These are phyloP conservation scores for Troides helena DNA, from an alignment of 2,888 invertebrate genomes.

Conservation along the genomic window DNA sequence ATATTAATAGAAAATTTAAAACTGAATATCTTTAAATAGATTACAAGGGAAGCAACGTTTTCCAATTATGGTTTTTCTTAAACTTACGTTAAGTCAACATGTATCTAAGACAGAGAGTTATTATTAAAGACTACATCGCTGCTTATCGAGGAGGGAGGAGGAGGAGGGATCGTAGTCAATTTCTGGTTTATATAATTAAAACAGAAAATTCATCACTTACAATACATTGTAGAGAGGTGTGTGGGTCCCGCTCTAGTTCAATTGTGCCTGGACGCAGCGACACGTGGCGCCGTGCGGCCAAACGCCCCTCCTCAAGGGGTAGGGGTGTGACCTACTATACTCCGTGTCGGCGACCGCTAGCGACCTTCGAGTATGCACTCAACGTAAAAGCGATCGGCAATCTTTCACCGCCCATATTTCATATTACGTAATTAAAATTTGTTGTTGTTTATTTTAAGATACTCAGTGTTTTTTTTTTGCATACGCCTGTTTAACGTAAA, in stretches of 20 bases:
- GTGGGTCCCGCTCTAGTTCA: slow-evolving; percentile 18
- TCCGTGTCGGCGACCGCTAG: slow-evolving; percentile 69
- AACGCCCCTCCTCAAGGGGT: slow-evolving; percentile 39
- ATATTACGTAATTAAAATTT: slow-evolving; percentile 55
- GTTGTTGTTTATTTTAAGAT: slow-evolving; percentile 45
- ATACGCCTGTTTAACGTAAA: not conserved
- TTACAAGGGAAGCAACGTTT: no score
- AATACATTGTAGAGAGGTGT: slow-evolving; percentile 14
- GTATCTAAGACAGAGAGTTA: no score
- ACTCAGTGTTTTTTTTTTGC: not conserved
- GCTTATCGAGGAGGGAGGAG: no score
- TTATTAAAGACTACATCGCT: no score
- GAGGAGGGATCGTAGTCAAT: no score
- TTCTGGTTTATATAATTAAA: not conserved
- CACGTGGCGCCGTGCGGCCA: slow-evolving; percentile 50
- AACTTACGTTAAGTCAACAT: no score
- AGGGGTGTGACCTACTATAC: slow-evolving; percentile 69
- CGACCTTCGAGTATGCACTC: slow-evolving; percentile 74
- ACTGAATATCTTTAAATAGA: no score
- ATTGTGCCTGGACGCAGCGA: slow-evolving; percentile 39
- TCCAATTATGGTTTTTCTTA: no score
- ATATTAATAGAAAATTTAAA: no score
- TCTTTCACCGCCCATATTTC: slow-evolving; percentile 57
- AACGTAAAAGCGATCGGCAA: slow-evolving; percentile 56
- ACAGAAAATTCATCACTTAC: not conserved